Conservation (phyloP, 2,113 vertebrate genomes). For the Lethenteron reissneri region DNA sequence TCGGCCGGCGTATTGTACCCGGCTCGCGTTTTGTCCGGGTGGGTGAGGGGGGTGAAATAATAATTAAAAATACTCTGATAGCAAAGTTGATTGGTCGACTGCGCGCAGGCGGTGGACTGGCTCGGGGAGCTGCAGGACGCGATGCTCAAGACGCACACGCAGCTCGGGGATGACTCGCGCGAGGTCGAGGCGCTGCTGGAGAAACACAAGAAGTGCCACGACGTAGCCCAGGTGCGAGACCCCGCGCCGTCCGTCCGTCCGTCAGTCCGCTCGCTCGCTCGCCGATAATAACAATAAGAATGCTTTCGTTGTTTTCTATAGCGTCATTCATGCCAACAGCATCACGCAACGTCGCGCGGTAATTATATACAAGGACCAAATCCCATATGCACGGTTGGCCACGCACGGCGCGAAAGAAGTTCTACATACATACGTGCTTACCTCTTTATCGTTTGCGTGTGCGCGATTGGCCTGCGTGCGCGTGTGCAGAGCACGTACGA, state of each 20-base stretch:
- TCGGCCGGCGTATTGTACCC: no score
- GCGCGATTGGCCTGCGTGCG: background rate
- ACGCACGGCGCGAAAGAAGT: background rate
- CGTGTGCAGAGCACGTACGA: conserved; percentile 67
- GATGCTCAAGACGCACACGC: conserved; percentile 69
- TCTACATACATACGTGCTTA: background rate
- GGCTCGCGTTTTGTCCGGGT: no score
- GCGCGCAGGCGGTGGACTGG: conserved; percentile 71
- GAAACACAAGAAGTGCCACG: conserved; percentile 94
- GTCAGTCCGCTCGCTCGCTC: background rate
- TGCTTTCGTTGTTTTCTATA: background rate
- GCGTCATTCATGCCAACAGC: background rate
- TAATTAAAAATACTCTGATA: no score
- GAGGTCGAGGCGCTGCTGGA: conserved; percentile 80
- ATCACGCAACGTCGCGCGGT: background rate
- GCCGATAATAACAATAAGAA: background rate
- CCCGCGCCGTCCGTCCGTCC: background rate
- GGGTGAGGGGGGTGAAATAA: no score
- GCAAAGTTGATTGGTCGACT: no score
- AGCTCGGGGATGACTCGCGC: conserved; percentile 65
- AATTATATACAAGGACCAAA: background rate
- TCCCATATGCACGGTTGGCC: background rate
- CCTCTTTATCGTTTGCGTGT: background rate
- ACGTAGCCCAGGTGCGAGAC: conserved; percentile 66
- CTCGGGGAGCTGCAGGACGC: conserved; percentile 76